Percentiles rank a stretch among this genome's conserved stretches.
phyloP scores from a whole-genome alignment of 2,797 vertebrate species.

The Clarias laeviceps region DNA sequence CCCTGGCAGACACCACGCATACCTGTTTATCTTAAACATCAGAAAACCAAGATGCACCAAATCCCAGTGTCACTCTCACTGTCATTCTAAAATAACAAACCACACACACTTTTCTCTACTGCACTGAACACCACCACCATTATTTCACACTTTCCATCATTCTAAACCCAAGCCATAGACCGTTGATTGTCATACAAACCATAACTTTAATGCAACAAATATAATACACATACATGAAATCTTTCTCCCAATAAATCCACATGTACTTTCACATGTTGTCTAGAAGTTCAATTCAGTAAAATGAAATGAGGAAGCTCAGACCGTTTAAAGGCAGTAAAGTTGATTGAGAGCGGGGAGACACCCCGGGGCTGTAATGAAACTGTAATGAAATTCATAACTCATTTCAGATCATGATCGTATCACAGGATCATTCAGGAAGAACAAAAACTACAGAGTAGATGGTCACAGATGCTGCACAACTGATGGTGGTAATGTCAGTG shows the following conservation, averaged over 20 bases:
- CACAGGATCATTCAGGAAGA: not conserved
- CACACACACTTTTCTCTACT: not conserved
- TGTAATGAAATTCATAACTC: constrained; percentile 1
- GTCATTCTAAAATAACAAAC: not conserved
- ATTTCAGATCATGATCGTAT: not conserved
- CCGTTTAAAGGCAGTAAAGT: not conserved
- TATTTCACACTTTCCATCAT: constrained; percentile 41
- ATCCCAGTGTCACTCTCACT: not conserved
- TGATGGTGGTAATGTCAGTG: not conserved
- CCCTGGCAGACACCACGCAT: not conserved
- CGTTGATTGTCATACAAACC: constrained; percentile 55
- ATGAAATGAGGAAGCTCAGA: not conserved
- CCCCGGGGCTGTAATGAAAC: not conserved
- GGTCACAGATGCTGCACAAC: too few species aligned
- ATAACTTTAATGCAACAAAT: constrained; percentile 41
- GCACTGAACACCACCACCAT: not conserved
- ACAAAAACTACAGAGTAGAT: not conserved
- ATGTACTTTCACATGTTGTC: not conserved
- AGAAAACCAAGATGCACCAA: not conserved
- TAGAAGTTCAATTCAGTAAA: not conserved
- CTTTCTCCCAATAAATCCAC: constrained; percentile 55
- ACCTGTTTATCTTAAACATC: not conserved
- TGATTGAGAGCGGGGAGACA: not conserved
- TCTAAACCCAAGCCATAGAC: constrained; percentile 50
- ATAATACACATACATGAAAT: constrained; percentile 38